Conservation (phyloP, 2,888 invertebrate genomes). For the Phlogophora meticulosa region DNA sequence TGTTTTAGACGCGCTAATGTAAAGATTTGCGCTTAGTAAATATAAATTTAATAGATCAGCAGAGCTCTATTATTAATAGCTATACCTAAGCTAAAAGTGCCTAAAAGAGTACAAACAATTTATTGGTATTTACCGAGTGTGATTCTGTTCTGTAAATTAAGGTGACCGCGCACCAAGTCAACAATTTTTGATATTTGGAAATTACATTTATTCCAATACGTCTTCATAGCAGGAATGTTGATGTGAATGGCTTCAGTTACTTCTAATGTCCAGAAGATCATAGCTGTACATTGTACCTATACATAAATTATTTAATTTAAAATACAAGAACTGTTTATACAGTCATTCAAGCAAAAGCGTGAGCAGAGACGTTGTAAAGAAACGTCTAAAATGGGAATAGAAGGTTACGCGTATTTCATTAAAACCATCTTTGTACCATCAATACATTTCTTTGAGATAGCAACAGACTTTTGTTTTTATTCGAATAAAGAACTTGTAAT, state of each 20-base stretch:
- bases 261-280: slow-evolving; percentile 97
- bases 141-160: slow-evolving; percentile 96
- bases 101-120: neutral
- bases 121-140: slow-evolving; percentile 92
- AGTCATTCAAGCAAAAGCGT: neutral
- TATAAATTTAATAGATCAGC: too few relatives aligned
- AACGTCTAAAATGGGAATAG: too few relatives aligned
- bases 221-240: slow-evolving; percentile 89
- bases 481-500: too few relatives aligned
- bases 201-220: slow-evolving; percentile 94
- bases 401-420: too few relatives aligned
- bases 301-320: slow-evolving; percentile 55
- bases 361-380: neutral
- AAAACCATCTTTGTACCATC: neutral
- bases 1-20: too few relatives aligned
- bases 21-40: too few relatives aligned
- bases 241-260: slow-evolving; percentile 95
- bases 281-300: slow-evolving; percentile 94
- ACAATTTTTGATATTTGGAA: slow-evolving; percentile 96
- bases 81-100: too few relatives aligned
- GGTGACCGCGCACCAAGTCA: slow-evolving; percentile 95
- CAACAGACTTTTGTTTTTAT: too few relatives aligned
- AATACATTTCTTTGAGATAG: neutral
- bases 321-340: neutral
- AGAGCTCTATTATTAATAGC: too few relatives aligned